A percentile compares a stretch with the other conserved stretches of the same genome.
These are phyloP conservation scores for Fratercula arctica DNA, from an alignment of 2,797 vertebrate species.

Conservation along the genomic window DNA sequence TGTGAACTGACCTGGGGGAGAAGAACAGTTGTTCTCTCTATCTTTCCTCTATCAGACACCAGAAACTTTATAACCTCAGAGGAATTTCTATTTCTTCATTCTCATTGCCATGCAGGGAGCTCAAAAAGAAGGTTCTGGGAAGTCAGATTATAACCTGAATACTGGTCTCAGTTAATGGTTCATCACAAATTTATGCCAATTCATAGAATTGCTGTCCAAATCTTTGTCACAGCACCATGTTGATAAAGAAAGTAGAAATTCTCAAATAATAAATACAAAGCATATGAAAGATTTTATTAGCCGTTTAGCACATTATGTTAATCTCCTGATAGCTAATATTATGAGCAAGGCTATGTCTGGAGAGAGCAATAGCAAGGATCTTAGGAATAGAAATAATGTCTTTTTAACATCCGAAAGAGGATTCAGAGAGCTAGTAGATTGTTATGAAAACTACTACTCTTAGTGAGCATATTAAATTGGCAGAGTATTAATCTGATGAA, in stretches of 20 bases:
- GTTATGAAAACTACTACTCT: neutral
- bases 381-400: slow-evolving; percentile 22
- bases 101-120: neutral
- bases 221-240: neutral
- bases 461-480: neutral
- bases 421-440: slow-evolving; percentile 15
- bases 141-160: neutral
- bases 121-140: neutral
- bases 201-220: neutral
- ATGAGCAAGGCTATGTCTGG: neutral
- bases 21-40: neutral
- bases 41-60: neutral
- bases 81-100: neutral
- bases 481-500: slow-evolving; percentile 17
- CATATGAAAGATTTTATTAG: neutral
- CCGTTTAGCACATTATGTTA: neutral
- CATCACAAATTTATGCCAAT: neutral
- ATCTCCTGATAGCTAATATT: slow-evolving; percentile 7
- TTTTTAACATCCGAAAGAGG: slow-evolving; percentile 18
- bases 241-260: neutral
- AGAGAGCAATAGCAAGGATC: slow-evolving; percentile 7
- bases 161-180: neutral
- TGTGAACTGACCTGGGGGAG: neutral
- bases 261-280: slow-evolving; percentile 29
- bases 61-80: neutral